Percentiles rank a stretch among this genome's conserved stretches.
Evolutionary conservation across 1,140 invertebrate species (phyloP).

Genomic region (Trichomalopsis sarcophagae): DNA sequence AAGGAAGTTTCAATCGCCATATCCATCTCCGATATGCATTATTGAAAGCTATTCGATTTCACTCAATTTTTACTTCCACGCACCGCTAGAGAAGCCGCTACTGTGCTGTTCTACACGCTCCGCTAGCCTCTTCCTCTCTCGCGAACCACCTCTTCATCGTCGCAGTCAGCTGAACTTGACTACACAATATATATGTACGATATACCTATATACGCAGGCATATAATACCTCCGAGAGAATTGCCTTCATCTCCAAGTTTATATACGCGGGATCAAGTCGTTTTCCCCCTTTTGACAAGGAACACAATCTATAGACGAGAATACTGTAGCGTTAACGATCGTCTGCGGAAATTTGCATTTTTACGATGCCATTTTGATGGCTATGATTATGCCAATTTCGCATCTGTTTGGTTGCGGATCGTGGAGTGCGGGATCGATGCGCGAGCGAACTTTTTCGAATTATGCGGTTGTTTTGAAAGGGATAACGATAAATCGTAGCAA

Average conservation of each 20-base stretch:
- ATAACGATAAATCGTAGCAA: too few relatives aligned
- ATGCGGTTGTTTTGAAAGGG: too few relatives aligned
- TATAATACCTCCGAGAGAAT: background rate
- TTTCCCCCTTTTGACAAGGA: slow-evolving; percentile 12
- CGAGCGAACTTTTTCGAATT: too few relatives aligned
- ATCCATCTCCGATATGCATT: slow-evolving; percentile 22
- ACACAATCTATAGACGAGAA: background rate
- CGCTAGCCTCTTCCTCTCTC: background rate
- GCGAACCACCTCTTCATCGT: background rate
- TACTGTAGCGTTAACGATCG: background rate
- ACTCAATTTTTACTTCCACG: slow-evolving; percentile 30
- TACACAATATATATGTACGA: too few relatives aligned
- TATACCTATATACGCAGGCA: background rate
- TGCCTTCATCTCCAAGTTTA: slow-evolving; percentile 17
- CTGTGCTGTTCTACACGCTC: background rate
- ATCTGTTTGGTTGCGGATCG: too few relatives aligned
- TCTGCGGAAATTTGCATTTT: slow-evolving; percentile 31
- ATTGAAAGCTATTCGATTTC: slow-evolving; percentile 46
- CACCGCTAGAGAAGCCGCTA: slow-evolving; percentile 10
- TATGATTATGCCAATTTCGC: background rate
- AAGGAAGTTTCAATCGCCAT: slow-evolving; percentile 29
- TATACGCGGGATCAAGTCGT: slow-evolving; percentile 22
- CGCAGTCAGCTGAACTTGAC: background rate
- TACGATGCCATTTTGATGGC: background rate
- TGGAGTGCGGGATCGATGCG: background rate